These are phyloP conservation scores for Macquaria australasica DNA, from an alignment of 2,113 vertebrate species.

Conservation along the genomic window DNA sequence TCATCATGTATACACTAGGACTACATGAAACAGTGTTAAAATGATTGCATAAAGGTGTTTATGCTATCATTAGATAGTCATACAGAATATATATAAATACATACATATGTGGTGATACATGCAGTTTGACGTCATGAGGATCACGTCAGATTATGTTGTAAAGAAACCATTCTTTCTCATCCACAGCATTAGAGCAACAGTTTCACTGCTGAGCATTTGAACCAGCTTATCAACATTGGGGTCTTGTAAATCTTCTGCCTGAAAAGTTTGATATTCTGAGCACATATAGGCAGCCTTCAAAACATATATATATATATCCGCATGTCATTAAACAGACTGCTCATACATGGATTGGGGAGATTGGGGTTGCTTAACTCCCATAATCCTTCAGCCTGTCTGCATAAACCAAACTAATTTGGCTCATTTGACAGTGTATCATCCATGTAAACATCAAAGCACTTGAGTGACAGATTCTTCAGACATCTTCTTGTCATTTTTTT, in stretches of 20 bases:
- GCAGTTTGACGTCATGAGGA: background rate
- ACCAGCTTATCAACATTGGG: conserved; percentile 1
- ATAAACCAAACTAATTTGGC: conserved; percentile 61
- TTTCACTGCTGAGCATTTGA: background rate
- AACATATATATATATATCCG: conserved; percentile 47
- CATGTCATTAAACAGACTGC: conserved; percentile 64
- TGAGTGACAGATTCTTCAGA: conserved; percentile 45
- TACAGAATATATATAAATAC: background rate
- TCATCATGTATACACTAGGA: background rate
- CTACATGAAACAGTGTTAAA: background rate
- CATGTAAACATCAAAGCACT: conserved; percentile 53
- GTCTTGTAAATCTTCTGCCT: background rate
- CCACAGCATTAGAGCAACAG: background rate
- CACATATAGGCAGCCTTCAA: conserved; percentile 5
- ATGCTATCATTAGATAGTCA: background rate
- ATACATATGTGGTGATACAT: background rate
- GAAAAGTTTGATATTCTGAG: background rate
- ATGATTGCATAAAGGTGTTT: background rate
- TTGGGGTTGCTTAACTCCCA: conserved; percentile 47
- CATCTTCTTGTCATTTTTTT: conserved; percentile 11
- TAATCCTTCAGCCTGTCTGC: conserved; percentile 63
- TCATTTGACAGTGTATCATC: conserved; percentile 55
- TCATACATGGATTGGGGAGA: conserved; percentile 55
- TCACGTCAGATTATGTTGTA: background rate
- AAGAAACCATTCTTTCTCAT: background rate